A percentile compares a stretch with the other conserved stretches of the same genome.
phyloP scores from a whole-genome alignment of 2,113 vertebrate genomes.

The Tiliqua scincoides region DNA sequence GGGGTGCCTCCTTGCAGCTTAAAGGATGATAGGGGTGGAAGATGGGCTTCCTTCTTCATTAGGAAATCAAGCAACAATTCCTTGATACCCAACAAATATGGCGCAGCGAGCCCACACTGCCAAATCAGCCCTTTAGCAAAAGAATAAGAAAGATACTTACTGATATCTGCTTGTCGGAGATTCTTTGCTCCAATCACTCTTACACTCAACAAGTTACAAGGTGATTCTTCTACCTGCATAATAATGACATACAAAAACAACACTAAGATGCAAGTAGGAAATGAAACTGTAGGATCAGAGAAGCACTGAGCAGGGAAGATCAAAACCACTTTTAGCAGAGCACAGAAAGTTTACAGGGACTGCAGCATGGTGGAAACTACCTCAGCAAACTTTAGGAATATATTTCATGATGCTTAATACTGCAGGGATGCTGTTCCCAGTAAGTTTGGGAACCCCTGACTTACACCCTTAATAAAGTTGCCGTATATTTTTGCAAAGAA shows the following conservation, averaged over 20 bases:
- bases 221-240: slow-evolving; percentile 51
- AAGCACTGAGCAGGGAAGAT: neutral
- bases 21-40: too few species aligned
- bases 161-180: slow-evolving; percentile 56
- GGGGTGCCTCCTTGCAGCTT: neutral
- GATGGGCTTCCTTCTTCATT: neutral
- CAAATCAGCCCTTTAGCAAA: fast-evolving
- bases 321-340: neutral
- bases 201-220: slow-evolving; percentile 64
- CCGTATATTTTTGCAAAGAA: too few species aligned
- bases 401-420: neutral
- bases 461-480: too few species aligned
- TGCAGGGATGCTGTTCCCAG: too few species aligned
- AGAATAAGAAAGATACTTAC: slow-evolving; percentile 51
- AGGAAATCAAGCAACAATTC: neutral
- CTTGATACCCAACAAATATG: neutral
- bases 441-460: too few species aligned
- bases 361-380: neutral
- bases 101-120: neutral
- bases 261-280: neutral
- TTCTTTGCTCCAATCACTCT: slow-evolving; percentile 70
- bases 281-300: neutral
- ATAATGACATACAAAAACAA: neutral
- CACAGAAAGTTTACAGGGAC: neutral
- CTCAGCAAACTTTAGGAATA: neutral